These are phyloP conservation scores for Melitaea cinxia DNA, from an alignment of 1,140 invertebrate species.

Conservation along the genomic window DNA sequence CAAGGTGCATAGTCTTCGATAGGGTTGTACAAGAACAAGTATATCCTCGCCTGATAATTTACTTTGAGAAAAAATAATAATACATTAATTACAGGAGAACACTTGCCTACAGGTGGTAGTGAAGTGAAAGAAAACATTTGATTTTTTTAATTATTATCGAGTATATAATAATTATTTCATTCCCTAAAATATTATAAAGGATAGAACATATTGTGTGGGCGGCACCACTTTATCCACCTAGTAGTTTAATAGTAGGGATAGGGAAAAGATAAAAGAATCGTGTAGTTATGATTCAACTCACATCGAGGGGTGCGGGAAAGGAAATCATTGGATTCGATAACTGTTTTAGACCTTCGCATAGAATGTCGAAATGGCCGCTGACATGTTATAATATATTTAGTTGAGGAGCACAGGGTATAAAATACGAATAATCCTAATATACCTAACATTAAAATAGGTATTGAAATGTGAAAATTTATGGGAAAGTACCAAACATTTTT, in stretches of 20 bases:
- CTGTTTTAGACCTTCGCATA: slow-evolving; percentile 33
- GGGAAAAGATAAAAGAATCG: slow-evolving; percentile 40
- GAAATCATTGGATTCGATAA: slow-evolving; percentile 35
- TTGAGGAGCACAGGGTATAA: not conserved
- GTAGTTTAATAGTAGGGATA: slow-evolving; percentile 35
- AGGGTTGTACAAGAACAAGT: not conserved
- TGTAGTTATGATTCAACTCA: slow-evolving; percentile 42
- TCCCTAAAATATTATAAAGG: not conserved
- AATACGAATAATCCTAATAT: not conserved
- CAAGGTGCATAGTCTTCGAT: slow-evolving; percentile 33
- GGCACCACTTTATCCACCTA: slow-evolving; percentile 30
- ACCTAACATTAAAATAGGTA: not conserved
- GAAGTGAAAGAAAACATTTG: not conserved
- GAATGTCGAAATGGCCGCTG: slow-evolving; percentile 22
- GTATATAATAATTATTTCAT: not conserved
- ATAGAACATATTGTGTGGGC: slow-evolving; percentile 1
- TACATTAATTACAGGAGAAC: not conserved
- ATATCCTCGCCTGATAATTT: not conserved
- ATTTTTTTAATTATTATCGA: no score
- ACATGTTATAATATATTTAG: slow-evolving; percentile 26
- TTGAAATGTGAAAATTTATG: no score
- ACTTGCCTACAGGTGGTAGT: not conserved
- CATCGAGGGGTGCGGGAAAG: slow-evolving; percentile 29
- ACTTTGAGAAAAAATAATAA: not conserved
- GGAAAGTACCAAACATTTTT: no score